Conservation (phyloP, 2,888 invertebrate genomes). For the Eumacrocentrus americanus region DNA sequence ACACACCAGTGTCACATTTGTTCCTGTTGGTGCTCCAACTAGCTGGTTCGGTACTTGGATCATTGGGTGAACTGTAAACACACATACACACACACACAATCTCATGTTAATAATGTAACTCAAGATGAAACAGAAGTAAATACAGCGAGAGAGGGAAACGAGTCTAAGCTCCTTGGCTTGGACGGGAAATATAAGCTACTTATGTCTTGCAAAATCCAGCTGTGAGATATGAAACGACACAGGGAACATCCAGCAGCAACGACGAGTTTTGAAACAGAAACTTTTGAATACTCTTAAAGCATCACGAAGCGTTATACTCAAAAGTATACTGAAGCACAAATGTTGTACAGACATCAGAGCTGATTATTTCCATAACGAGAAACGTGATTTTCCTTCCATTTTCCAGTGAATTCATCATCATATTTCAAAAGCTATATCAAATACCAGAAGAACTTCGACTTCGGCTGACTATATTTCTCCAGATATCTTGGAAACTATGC, state of each 20-base stretch:
- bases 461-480: no score
- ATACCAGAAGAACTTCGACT: no score
- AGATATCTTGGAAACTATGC: no score
- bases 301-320: no score
- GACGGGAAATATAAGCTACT: constrained; percentile 15
- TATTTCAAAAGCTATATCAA: no score
- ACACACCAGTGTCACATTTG: constrained; percentile 83
- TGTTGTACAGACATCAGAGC: no score
- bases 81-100: neutral
- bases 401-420: neutral
- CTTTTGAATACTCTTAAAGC: neutral
- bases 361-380: no score
- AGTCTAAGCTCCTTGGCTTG: constrained; percentile 5
- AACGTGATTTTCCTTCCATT: neutral
- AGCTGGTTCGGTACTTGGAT: constrained; percentile 94
- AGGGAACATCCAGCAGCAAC: no score
- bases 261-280: neutral
- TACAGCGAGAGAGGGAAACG: neutral
- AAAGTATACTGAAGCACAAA: no score
- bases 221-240: constrained; percentile 3
- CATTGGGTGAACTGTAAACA: constrained; percentile 80
- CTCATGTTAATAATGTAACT: neutral
- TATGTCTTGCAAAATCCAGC: neutral
- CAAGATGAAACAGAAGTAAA: neutral
- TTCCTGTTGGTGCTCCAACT: constrained; percentile 85